Percentiles rank a stretch among this genome's conserved stretches.
Evolutionary conservation across 2,113 vertebrate genomes (phyloP).

Genomic region (Albula goreensis): DNA sequence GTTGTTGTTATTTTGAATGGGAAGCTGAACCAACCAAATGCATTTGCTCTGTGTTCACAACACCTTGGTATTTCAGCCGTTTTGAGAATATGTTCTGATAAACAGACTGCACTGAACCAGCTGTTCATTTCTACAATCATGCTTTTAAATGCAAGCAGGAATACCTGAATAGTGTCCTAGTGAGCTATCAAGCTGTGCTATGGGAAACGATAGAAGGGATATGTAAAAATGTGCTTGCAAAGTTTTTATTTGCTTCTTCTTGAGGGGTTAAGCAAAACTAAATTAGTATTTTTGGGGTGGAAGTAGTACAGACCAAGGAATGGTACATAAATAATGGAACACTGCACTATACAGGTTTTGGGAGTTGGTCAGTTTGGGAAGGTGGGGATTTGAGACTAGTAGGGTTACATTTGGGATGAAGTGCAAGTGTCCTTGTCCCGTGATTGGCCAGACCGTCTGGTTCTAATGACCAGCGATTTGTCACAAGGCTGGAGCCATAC

Average conservation of each 20-base stretch:
- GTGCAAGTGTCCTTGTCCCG: neutral
- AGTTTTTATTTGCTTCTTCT: neutral
- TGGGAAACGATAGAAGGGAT: too few species aligned
- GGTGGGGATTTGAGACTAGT: neutral
- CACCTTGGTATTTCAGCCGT: neutral
- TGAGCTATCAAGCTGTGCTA: too few species aligned
- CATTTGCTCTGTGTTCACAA: neutral
- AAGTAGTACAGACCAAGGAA: neutral
- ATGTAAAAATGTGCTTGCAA: too few species aligned
- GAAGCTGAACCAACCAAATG: neutral
- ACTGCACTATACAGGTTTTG: neutral
- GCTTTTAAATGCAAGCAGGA: neutral
- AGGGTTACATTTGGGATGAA: neutral
- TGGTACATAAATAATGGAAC: neutral
- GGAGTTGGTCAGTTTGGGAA: neutral
- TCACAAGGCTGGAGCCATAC: slow-evolving; percentile 15
- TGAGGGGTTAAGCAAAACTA: neutral
- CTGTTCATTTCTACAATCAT: neutral
- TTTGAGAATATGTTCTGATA: neutral
- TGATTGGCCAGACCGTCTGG: neutral
- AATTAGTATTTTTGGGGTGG: neutral
- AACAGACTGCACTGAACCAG: neutral
- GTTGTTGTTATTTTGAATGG: too few species aligned
- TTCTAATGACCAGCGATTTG: neutral
- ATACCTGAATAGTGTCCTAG: neutral